Conservation (phyloP, 2,888 invertebrate genomes). For the Himalopsyche kuldschensis region DNA sequence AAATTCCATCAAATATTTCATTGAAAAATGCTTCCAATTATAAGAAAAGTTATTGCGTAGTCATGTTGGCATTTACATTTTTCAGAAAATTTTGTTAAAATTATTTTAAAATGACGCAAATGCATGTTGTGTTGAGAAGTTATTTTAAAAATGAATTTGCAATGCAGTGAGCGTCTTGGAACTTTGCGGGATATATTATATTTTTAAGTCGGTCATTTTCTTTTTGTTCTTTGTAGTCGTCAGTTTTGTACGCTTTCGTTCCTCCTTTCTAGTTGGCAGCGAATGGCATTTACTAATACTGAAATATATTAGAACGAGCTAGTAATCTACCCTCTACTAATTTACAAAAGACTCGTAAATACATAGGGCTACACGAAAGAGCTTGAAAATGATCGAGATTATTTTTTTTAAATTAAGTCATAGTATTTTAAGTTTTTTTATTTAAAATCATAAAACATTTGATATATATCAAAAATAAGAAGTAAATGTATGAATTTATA, state of each 20-base stretch:
- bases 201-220: not conserved
- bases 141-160: not conserved
- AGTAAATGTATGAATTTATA: too few relatives aligned
- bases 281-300: not conserved
- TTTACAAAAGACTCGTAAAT: conserved; percentile 7
- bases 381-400: not conserved
- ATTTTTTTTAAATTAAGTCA: too few relatives aligned
- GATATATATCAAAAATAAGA: too few relatives aligned
- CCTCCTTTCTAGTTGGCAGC: not conserved
- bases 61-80: too few relatives aligned
- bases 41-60: too few relatives aligned
- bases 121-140: too few relatives aligned
- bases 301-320: not conserved
- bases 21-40: too few relatives aligned
- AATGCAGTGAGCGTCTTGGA: conserved; percentile 6
- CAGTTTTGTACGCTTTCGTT: not conserved
- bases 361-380: not conserved
- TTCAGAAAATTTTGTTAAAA: too few relatives aligned
- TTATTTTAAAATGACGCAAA: too few relatives aligned
- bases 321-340: conserved; percentile 14
- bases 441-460: too few relatives aligned
- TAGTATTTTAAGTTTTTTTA: too few relatives aligned
- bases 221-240: not conserved
- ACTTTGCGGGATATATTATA: not conserved
- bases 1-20: too few relatives aligned